These are phyloP conservation scores for Stichopus chloronotus DNA, from an alignment of 35 echinoderm and acorn worm genomes.

Conservation along the genomic window DNA sequence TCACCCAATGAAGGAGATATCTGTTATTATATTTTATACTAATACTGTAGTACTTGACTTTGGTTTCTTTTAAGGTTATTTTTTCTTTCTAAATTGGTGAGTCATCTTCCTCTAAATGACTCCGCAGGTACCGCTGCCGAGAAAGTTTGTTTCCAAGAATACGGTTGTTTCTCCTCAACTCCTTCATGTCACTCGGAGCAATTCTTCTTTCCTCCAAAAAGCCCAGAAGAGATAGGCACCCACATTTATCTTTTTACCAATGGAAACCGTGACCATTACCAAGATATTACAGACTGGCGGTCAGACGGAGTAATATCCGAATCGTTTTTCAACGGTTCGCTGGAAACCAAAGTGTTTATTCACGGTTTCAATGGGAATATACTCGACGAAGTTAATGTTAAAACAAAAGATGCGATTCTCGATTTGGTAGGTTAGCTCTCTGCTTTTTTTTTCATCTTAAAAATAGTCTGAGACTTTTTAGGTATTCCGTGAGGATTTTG, in stretches of 20 bases:
- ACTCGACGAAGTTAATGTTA: not conserved
- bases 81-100: too few species aligned
- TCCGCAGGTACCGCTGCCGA: not conserved
- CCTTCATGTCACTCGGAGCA: not conserved
- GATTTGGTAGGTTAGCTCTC: not conserved
- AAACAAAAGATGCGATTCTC: not conserved
- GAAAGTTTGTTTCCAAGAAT: not conserved
- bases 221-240: not conserved
- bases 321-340: not conserved
- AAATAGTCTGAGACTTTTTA: too few species aligned
- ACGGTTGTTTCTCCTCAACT: not conserved
- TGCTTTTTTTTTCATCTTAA: too few species aligned
- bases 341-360: not conserved
- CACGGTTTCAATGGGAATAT: conserved; percentile 19
- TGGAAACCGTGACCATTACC: not conserved
- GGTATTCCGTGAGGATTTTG: too few species aligned
- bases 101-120: not conserved
- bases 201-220: conserved; percentile 22
- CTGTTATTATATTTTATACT: too few species aligned
- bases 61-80: too few species aligned
- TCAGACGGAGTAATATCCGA: not conserved
- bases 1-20: too few species aligned
- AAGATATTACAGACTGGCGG: not conserved
- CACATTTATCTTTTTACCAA: conserved; percentile 19
- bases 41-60: too few species aligned